A percentile compares a stretch with the other conserved stretches of the same genome.
Evolutionary conservation across 2,888 invertebrate species (phyloP).

Genomic region (Helleia helle): DNA sequence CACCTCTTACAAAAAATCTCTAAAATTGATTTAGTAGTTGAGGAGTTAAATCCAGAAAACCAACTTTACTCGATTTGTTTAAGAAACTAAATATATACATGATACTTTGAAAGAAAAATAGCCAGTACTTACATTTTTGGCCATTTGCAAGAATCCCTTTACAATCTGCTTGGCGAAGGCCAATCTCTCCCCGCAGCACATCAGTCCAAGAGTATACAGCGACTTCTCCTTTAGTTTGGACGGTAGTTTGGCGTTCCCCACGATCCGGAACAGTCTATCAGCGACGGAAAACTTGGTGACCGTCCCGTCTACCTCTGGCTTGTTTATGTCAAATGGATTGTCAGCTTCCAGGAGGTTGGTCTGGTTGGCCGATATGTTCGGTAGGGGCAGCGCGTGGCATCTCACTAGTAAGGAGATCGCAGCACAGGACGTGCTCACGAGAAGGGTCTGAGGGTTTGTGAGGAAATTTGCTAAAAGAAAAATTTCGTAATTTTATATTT

Average conservation of each 20-base stretch:
- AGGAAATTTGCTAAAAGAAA: slow-evolving; percentile 77
- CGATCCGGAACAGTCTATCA: slow-evolving; percentile 79
- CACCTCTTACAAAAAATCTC: too few species aligned
- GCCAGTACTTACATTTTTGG: slow-evolving; percentile 81
- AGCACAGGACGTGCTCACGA: slow-evolving; percentile 79
- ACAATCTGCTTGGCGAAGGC: slow-evolving; percentile 82
- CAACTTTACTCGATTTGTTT: too few species aligned
- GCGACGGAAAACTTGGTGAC: slow-evolving; percentile 81
- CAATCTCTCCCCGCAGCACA: slow-evolving; percentile 88
- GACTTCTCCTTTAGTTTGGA: slow-evolving; percentile 85
- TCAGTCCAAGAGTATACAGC: slow-evolving; percentile 81
- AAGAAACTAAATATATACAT: too few species aligned
- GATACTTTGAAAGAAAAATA: too few species aligned
- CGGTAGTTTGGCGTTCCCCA: slow-evolving; percentile 80
- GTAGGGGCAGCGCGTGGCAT: slow-evolving; percentile 79
- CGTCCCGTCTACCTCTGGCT: slow-evolving; percentile 33
- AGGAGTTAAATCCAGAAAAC: too few species aligned
- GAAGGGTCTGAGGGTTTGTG: slow-evolving; percentile 73
- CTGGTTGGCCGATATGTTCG: slow-evolving; percentile 49
- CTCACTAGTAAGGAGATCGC: slow-evolving; percentile 83
- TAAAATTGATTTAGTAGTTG: too few species aligned
- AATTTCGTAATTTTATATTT: too few species aligned
- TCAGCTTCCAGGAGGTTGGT: slow-evolving; percentile 43
- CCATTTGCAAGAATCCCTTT: slow-evolving; percentile 82
- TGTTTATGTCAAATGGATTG: slow-evolving; percentile 47